These are phyloP conservation scores for Kryptolebias ocellatus DNA, from an alignment of 2,797 vertebrate genomes.

Conservation along the genomic window DNA sequence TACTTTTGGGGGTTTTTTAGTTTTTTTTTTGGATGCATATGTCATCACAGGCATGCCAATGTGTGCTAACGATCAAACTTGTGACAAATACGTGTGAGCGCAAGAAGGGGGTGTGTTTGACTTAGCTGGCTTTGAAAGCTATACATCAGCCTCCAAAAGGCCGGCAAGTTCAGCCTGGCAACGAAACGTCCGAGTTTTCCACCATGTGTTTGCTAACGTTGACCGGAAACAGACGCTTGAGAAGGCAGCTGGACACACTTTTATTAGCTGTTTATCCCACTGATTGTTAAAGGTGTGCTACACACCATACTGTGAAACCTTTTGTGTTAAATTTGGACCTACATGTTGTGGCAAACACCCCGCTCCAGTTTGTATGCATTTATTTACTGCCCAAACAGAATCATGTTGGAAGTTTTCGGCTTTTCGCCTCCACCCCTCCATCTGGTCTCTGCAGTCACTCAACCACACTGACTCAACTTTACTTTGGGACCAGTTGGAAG, in stretches of 20 bases:
- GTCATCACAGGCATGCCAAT: slow-evolving; percentile 24
- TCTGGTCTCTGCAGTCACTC: slow-evolving; percentile 40
- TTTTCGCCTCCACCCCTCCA: slow-evolving; percentile 24
- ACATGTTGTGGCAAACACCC: background rate
- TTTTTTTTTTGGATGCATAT: slow-evolving; percentile 20
- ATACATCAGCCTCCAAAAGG: slow-evolving; percentile 21
- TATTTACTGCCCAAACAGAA: background rate
- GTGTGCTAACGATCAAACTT: slow-evolving; percentile 48
- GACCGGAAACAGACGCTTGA: slow-evolving; percentile 36
- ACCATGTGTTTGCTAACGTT: slow-evolving; percentile 41
- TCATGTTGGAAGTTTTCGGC: slow-evolving; percentile 1
- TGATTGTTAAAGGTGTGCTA: slow-evolving; percentile 18
- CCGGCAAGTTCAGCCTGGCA: slow-evolving; percentile 38
- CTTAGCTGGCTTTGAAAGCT: slow-evolving; percentile 45
- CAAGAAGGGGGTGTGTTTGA: slow-evolving; percentile 47
- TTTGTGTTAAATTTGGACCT: background rate
- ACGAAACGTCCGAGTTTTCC: slow-evolving; percentile 37
- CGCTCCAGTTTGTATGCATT: background rate
- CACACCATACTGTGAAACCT: background rate
- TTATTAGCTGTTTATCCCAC: slow-evolving; percentile 35
- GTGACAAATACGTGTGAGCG: slow-evolving; percentile 52
- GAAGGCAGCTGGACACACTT: slow-evolving; percentile 10
- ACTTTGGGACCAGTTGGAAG: slow-evolving; percentile 46
- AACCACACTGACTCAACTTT: slow-evolving; percentile 47
- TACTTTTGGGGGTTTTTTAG: slow-evolving; percentile 12